Conservation (phyloP, 2,888 invertebrate genomes). For the Chouioia cunea region DNA sequence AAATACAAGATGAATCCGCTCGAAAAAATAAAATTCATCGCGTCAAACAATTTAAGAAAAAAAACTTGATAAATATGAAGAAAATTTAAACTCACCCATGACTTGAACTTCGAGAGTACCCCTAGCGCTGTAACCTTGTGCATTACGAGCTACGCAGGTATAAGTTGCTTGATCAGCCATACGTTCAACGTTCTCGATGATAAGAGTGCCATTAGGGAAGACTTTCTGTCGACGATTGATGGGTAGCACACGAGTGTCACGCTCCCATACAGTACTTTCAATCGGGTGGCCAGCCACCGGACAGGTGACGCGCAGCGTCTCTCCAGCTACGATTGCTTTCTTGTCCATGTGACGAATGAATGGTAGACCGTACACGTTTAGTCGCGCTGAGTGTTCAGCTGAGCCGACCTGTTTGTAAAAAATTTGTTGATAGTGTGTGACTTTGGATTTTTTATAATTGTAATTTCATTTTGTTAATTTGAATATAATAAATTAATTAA, state of each 20-base stretch:
- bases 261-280: conserved; percentile 94
- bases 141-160: conserved; percentile 93
- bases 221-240: conserved; percentile 96
- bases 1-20: no score
- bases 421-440: background rate
- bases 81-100: conserved; percentile 84
- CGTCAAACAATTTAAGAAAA: no score
- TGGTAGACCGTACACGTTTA: conserved; percentile 91
- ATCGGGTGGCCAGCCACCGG: conserved; percentile 97
- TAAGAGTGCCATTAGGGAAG: conserved; percentile 91
- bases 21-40: no score
- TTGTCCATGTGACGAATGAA: conserved; percentile 94
- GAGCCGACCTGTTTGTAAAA: conserved; percentile 77
- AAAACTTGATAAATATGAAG: conserved; percentile 1
- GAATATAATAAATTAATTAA: no score
- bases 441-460: conserved; percentile 1
- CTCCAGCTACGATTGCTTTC: conserved; percentile 92
- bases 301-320: conserved; percentile 89
- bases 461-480: no score
- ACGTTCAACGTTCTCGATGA: conserved; percentile 93
- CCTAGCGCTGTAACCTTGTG: conserved; percentile 89
- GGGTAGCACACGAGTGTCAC: conserved; percentile 87
- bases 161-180: conserved; percentile 94
- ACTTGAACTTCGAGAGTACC: conserved; percentile 93
- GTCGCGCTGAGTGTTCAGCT: conserved; percentile 85